phyloP scores from a whole-genome alignment of 2,797 vertebrate genomes.

The Clangula hyemalis region DNA sequence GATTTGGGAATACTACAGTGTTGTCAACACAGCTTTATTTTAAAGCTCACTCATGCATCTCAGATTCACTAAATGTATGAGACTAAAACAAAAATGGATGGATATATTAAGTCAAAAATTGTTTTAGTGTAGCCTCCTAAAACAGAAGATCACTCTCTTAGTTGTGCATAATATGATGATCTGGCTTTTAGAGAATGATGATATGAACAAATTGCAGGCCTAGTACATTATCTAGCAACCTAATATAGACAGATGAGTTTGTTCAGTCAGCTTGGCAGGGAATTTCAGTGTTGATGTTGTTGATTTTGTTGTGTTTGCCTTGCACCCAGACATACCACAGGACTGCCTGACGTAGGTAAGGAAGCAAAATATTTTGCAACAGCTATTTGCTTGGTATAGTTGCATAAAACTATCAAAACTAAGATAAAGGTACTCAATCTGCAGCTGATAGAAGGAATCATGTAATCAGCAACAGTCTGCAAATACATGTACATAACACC shows the following conservation, averaged over 20 bases:
- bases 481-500: fast-evolving
- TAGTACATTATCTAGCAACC: not conserved
- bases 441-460: not conserved
- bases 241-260: not conserved
- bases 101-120: not conserved
- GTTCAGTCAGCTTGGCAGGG: not conserved
- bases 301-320: not conserved
- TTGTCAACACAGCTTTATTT: not conserved
- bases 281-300: not conserved
- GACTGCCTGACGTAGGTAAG: not conserved
- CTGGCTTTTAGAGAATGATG: not conserved
- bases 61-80: not conserved
- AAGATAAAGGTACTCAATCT: not conserved
- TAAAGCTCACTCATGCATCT: not conserved
- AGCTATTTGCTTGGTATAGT: not conserved
- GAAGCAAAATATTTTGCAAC: not conserved
- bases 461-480: fast-evolving
- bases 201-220: not conserved
- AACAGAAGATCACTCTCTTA: not conserved
- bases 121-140: not conserved
- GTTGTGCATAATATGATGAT: not conserved
- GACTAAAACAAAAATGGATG: not conserved
- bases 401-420: not conserved
- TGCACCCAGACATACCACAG: not conserved
- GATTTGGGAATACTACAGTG: not conserved